These are phyloP conservation scores for Lysiphlebus fabarum DNA, from an alignment of 1,140 invertebrate genomes.

Conservation along the genomic window DNA sequence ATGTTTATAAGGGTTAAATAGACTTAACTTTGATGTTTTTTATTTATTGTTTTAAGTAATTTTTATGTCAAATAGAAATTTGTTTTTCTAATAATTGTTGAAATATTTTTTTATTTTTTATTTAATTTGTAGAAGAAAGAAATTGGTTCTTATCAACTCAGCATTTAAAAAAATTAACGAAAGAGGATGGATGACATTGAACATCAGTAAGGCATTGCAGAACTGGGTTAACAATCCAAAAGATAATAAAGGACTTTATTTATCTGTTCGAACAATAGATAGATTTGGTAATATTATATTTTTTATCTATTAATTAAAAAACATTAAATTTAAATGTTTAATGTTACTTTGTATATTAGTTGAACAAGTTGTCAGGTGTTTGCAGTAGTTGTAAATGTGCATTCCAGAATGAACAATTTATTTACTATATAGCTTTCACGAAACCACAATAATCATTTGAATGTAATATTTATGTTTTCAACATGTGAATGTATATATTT, in stretches of 20 bases:
- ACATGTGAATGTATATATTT: not conserved
- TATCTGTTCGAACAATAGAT: constrained; percentile 71
- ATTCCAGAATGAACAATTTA: constrained; percentile 42
- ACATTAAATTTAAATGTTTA: too few species aligned
- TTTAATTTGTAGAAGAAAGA: constrained; percentile 56
- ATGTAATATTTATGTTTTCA: constrained; percentile 5
- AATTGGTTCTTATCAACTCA: constrained; percentile 66
- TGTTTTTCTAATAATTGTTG: constrained; percentile 2
- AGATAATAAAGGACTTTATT: constrained; percentile 82
- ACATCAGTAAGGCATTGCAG: constrained; percentile 69
- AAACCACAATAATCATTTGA: constrained; percentile 18
- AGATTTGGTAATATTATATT: constrained; percentile 59
- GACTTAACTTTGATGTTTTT: too few species aligned
- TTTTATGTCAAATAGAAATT: too few species aligned
- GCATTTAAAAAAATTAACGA: constrained; percentile 59
- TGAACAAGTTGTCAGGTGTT: constrained; percentile 36
- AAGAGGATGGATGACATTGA: constrained; percentile 76
- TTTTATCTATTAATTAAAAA: too few species aligned
- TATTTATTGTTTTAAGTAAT: too few species aligned
- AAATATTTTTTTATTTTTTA: not conserved
- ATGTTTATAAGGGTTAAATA: too few species aligned
- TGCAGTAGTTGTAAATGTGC: constrained; percentile 43
- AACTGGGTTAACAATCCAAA: constrained; percentile 75
- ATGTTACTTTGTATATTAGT: too few species aligned
- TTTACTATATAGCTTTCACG: constrained; percentile 45